phyloP scores from a whole-genome alignment of 2,888 invertebrate species.

The Pheosia gnoma region DNA sequence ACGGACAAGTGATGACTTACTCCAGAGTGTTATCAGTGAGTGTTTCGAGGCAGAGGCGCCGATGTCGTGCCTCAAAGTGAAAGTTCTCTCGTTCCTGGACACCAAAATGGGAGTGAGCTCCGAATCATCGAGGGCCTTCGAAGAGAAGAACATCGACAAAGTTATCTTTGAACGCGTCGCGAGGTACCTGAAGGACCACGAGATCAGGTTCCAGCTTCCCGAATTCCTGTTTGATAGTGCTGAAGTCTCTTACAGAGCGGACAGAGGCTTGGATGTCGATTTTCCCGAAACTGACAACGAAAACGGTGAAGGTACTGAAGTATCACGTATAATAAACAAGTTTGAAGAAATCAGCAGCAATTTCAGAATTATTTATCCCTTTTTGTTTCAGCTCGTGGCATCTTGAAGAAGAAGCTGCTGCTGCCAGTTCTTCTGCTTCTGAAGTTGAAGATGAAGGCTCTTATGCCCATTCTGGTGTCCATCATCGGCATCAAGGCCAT shows the following conservation, averaged over 20 bases:
- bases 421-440: slow-evolving; percentile 90
- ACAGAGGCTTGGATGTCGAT: slow-evolving; percentile 86
- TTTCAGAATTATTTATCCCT: slow-evolving; percentile 7
- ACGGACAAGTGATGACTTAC: slow-evolving; percentile 87
- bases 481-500: slow-evolving; percentile 92
- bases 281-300: slow-evolving; percentile 79
- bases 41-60: slow-evolving; percentile 88
- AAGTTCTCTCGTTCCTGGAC: slow-evolving; percentile 90
- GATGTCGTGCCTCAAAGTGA: slow-evolving; percentile 89
- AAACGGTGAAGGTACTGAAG: slow-evolving; percentile 81
- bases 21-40: slow-evolving; percentile 88
- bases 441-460: slow-evolving; percentile 92
- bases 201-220: slow-evolving; percentile 89
- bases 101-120: slow-evolving; percentile 86
- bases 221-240: slow-evolving; percentile 88
- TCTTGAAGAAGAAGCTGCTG: slow-evolving; percentile 92
- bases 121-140: slow-evolving; percentile 85
- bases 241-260: slow-evolving; percentile 87
- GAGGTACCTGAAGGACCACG: slow-evolving; percentile 89
- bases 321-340: background rate
- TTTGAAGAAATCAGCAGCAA: background rate
- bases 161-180: slow-evolving; percentile 89
- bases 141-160: slow-evolving; percentile 87
- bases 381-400: slow-evolving; percentile 86
- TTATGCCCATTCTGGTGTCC: slow-evolving; percentile 92